Conservation (phyloP, 2,888 invertebrate genomes). For the Axea sp. region DNA sequence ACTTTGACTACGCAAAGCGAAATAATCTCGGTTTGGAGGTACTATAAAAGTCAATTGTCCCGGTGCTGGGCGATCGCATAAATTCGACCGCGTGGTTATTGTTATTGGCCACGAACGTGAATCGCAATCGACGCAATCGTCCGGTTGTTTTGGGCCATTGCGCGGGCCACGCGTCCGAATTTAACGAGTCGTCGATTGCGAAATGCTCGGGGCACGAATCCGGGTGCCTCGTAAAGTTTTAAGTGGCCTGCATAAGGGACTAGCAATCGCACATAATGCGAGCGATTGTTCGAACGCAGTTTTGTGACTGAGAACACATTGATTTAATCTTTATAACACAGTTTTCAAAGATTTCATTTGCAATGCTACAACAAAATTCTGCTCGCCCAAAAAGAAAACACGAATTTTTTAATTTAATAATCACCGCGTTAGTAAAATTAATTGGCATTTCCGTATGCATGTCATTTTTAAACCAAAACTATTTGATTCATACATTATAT, state of each 20-base stretch:
- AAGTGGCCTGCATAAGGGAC: conserved; percentile 25
- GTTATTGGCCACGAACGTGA: conserved; percentile 4
- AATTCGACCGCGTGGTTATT: conserved; percentile 15
- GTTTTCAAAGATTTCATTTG: too few species aligned
- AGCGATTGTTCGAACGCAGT: conserved; percentile 26
- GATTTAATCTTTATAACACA: too few species aligned
- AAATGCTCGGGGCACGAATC: conserved; percentile 25
- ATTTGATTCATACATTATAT: too few species aligned
- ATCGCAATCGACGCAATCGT: not conserved
- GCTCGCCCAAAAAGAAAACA: too few species aligned
- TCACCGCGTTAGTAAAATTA: too few species aligned
- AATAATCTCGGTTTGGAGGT: not conserved
- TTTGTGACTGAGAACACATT: conserved; percentile 4
- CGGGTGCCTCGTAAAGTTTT: conserved; percentile 32
- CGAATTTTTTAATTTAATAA: too few species aligned
- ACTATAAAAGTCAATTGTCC: not conserved
- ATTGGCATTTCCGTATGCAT: too few species aligned
- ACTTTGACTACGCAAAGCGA: too few species aligned
- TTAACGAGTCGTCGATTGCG: conserved; percentile 23
- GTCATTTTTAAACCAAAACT: too few species aligned
- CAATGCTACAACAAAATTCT: too few species aligned
- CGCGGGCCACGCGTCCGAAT: not conserved
- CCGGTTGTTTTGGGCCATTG: conserved; percentile 5
- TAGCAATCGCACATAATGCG: conserved; percentile 7
- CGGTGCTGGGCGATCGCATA: not conserved